Evolutionary conservation across 64 coral and sea anemone genomes (phyloP).

Genomic region (Montipora sp.): DNA sequence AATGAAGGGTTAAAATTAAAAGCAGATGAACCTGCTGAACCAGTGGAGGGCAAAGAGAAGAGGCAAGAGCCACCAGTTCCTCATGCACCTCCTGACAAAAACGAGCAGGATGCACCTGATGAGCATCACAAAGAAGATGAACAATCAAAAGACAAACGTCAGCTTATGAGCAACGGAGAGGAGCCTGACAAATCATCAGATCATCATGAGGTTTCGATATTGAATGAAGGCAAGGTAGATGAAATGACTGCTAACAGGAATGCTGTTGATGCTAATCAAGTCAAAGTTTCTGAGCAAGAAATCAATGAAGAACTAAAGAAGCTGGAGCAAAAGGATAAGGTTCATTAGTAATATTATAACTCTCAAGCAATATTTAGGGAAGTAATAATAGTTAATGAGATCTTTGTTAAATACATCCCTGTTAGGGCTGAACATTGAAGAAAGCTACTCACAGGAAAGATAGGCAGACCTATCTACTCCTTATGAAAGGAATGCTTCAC

Average conservation of each 20-base stretch:
- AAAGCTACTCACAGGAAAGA: too few species aligned
- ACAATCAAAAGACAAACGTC: constrained; percentile 63
- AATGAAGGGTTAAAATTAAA: constrained; percentile 6
- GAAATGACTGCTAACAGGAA: background rate
- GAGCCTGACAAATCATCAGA: background rate
- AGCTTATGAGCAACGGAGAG: constrained; percentile 65
- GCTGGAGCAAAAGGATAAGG: constrained; percentile 27
- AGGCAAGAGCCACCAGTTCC: constrained; percentile 82
- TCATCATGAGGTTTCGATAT: background rate
- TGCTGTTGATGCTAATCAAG: background rate
- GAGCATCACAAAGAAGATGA: constrained; percentile 5
- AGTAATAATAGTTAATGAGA: too few species aligned
- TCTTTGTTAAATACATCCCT: too few species aligned
- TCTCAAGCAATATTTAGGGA: background rate
- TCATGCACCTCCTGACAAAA: constrained; percentile 62
- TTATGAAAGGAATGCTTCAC: too few species aligned
- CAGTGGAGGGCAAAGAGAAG: constrained; percentile 16
- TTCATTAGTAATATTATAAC: background rate
- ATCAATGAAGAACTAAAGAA: constrained; percentile 48
- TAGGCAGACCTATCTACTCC: too few species aligned
- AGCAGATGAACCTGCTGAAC: background rate
- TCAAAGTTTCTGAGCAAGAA: constrained; percentile 27
- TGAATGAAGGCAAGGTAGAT: background rate
- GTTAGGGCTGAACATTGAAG: too few species aligned
- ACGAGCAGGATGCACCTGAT: background rate